Base-by-base conservation (phyloP, 2,113 vertebrate genomes). In the Sinocyclocheilus anophthalmus region DNA sequence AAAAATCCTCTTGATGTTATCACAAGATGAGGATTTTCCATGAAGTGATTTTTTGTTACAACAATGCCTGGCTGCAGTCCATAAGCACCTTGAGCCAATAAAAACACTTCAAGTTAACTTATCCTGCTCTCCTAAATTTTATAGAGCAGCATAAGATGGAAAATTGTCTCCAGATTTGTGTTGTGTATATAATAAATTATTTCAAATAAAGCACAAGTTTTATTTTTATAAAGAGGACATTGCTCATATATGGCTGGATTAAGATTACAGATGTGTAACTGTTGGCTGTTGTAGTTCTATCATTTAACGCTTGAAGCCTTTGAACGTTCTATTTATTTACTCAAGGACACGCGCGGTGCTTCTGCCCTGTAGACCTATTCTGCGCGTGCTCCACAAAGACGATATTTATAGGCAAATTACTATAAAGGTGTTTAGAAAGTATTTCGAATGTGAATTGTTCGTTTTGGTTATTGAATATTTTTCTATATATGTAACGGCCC, bases 71-170 rank as follows among this genome's bases (percentile, higher is more conserved):
- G 88, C 88, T 73, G 63, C 84, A 77, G 76, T 87, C 89, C 85
- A 83, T 26, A 45, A 65, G 42, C 57, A 33, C 76, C 57, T 59
- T 42, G 18, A n/a, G 86, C 88, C 88, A 89, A 87, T 80, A 80
- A 80, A 89, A 89, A 89, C 79, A 89, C 83, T 89, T 76, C 63
- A 81, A 22, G 81, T 67, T 83, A 84, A 87, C 83, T 89, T 89
- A 86, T 81, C 86, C 75, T 84, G 72, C 30, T 61, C 75, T 83
- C 70, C 65, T 83, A 65, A 72, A 77, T 87, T 83, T 83, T 50
- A 83, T 61, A 67, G 73, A 83, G 70, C 48, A 76, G 65, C 20
- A 18, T 67, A 59, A 84, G 72, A 79, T 84, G 81, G 84, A 87
- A 87, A 79, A 87, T 78, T 84, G 63, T 82, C 55, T 73, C 61